phyloP scores from a whole-genome alignment of 2,113 vertebrate species.

The Aplodontia rufa region DNA sequence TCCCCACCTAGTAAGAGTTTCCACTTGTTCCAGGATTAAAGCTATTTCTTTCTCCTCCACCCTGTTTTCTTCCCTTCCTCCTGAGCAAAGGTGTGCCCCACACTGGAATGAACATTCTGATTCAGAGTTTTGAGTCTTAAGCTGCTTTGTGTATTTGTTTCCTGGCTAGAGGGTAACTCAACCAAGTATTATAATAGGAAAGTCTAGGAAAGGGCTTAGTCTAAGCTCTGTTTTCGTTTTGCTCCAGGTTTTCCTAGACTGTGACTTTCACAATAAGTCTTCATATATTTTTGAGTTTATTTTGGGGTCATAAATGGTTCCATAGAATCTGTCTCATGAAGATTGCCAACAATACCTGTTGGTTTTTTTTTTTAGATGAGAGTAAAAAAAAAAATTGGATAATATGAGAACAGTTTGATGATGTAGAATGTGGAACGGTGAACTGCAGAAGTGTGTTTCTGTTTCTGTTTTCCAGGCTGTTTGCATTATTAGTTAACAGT shows the following conservation, averaged over 20 bases:
- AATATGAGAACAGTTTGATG: not conserved
- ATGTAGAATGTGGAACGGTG: not conserved
- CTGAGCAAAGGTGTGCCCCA: constrained; percentile 13
- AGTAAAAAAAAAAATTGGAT: not conserved
- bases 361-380: not conserved
- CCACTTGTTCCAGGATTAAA: constrained; percentile 45
- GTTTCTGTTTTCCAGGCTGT: not conserved
- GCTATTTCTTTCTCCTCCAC: not conserved
- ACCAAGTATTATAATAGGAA: constrained; percentile 39
- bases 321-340: not conserved
- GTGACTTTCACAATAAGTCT: constrained; percentile 15
- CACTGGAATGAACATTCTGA: not conserved
- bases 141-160: constrained; percentile 32
- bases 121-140: not conserved
- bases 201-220: constrained; percentile 21
- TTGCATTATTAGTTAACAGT: not conserved
- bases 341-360: not conserved
- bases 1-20: constrained; percentile 28
- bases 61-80: not conserved
- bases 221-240: constrained; percentile 50
- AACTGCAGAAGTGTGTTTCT: not conserved
- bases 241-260: not conserved
- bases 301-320: constrained; percentile 25
- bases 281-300: not conserved
- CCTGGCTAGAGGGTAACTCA: not conserved